These are phyloP conservation scores for Scaptomyza polygonia DNA, from an alignment of 2,888 invertebrate species.

Conservation along the genomic window DNA sequence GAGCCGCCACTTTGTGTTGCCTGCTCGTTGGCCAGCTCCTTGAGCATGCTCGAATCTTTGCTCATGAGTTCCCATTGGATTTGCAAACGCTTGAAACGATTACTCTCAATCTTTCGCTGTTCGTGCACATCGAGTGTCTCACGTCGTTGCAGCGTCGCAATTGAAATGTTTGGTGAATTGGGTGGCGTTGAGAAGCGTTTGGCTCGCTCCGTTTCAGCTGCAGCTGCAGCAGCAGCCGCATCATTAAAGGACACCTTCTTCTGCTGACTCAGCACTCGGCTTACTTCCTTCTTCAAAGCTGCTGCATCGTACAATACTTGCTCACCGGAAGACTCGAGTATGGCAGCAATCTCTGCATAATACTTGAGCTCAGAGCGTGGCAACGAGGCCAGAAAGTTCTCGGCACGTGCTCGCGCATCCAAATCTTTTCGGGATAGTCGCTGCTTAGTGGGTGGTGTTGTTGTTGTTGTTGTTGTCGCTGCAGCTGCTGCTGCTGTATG, in stretches of 20 bases:
- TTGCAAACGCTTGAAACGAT: conserved; percentile 84
- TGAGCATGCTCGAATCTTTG: conserved; percentile 83
- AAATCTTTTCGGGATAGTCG: conserved; percentile 83
- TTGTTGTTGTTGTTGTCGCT: background rate
- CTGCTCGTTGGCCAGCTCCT: conserved; percentile 82
- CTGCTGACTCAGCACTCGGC: conserved; percentile 84
- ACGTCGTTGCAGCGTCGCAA: conserved; percentile 81
- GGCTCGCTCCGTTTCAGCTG: conserved; percentile 40
- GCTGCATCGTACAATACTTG: conserved; percentile 83
- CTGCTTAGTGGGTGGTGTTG: conserved; percentile 67
- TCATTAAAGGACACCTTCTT: conserved; percentile 84
- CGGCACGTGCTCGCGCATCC: conserved; percentile 83
- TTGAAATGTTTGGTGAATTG: conserved; percentile 90
- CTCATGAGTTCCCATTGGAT: conserved; percentile 85
- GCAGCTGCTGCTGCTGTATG: conserved; percentile 14
- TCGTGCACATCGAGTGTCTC: conserved; percentile 77
- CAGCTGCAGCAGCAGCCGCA: conserved; percentile 30
- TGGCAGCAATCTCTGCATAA: conserved; percentile 84
- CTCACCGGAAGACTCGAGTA: conserved; percentile 82
- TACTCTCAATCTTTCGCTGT: conserved; percentile 83
- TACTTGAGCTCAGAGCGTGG: conserved; percentile 84
- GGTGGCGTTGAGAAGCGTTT: conserved; percentile 87
- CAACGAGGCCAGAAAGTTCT: conserved; percentile 83
- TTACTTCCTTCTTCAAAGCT: conserved; percentile 84
- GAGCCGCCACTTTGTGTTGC: conserved; percentile 84